Percentiles rank a stretch among this genome's conserved stretches.
These are phyloP conservation scores for Machaerirhynchus nigripectus DNA, from an alignment of 2,113 vertebrate genomes.

Conservation along the genomic window DNA sequence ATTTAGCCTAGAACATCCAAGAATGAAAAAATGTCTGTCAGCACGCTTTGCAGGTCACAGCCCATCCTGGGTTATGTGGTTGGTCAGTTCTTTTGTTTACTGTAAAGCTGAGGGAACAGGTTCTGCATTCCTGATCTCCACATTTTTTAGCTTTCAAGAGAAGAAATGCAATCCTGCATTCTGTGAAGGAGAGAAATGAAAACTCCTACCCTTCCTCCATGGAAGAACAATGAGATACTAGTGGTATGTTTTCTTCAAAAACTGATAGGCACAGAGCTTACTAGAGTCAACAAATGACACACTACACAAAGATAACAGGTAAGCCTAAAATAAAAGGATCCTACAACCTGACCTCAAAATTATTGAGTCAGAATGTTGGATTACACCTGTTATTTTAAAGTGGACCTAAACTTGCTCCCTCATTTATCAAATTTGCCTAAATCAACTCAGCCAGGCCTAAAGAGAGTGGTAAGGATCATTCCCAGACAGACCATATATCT, in stretches of 20 bases:
- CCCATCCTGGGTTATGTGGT: background rate
- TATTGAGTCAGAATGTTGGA: background rate
- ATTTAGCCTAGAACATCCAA: background rate
- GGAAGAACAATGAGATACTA: background rate
- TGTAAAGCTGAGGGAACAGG: background rate
- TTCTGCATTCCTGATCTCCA: background rate
- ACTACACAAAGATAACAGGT: background rate
- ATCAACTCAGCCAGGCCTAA: background rate
- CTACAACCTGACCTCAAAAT: background rate
- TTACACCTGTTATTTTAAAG: background rate
- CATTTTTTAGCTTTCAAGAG: background rate
- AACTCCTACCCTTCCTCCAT: background rate
- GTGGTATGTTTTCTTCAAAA: background rate
- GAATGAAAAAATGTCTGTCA: background rate
- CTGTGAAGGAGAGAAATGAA: background rate
- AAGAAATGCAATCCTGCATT: background rate
- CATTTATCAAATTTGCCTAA: background rate
- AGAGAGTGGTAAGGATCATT: background rate
- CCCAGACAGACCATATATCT: background rate
- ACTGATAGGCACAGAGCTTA: background rate
- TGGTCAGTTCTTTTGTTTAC: background rate
- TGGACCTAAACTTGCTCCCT: background rate
- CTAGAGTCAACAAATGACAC: background rate
- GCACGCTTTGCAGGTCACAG: background rate
- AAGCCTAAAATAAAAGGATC: background rate